Base-by-base conservation (phyloP, 2,113 vertebrate species). In the Dolichotis patagonum region DNA sequence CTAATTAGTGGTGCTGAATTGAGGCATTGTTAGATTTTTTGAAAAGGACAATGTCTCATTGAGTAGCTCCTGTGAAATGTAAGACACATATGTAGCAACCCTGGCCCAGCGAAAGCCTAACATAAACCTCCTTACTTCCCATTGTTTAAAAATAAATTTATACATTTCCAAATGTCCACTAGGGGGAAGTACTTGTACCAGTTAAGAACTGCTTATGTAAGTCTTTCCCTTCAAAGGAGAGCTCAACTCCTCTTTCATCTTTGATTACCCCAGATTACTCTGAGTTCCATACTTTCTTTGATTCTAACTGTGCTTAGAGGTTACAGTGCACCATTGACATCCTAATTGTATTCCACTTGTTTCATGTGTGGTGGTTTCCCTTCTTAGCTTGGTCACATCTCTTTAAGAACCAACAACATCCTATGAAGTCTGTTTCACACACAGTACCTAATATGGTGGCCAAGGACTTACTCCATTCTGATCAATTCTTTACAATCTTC, bases 211-310 rank as follows among this genome's bases (percentile, higher is more conserved):
- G 58, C 17, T 90, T 22, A 85, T 43, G 3, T 54, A 93, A 86
- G 30, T n/a, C 32, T 93, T 75, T n/a, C 30, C 32, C 30, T 82
- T 63, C 52, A 65, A 77, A 14, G 26, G 16, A 30, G 41, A 93
- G 20, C n/a, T 67, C 91, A 88, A 84, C 69, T 83, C 16, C 88
- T 78, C 49, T 92, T 85, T 52, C 89, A 95, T 94, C 54, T 93
- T 94, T 81, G 90, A 96, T 97, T 96, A 92, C 56, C 93, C 30
- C 7, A 81, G 8, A 85, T 17, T 81, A 10, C n/a, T 65, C n/a
- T 92, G 84, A 90, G 93, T 95, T 93, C 62, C 91, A 32, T 90
- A 65, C 19, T n/a, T 69, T 92, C 71, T 89, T 80, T 96, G 93
- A 95, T 96, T 94, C 83, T 41, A 84, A 67, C 32, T 91, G 14